Conservation (phyloP, 2,888 invertebrate species). For the Apodemia hepburni region DNA sequence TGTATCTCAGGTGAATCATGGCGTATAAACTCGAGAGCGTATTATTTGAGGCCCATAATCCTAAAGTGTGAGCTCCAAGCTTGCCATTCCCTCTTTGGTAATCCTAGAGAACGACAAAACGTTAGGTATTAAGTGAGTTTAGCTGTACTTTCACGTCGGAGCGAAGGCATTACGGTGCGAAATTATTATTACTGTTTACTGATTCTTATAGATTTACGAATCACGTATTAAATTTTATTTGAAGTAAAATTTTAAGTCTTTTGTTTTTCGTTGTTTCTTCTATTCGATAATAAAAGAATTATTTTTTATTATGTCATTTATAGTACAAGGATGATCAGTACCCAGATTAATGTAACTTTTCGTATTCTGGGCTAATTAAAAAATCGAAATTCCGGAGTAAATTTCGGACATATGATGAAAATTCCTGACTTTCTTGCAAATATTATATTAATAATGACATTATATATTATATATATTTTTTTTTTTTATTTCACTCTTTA, state of each 20-base stretch:
- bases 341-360: too few relatives aligned
- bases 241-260: neutral
- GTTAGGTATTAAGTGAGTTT: slow-evolving; percentile 27
- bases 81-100: slow-evolving; percentile 33
- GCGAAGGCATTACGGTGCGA: slow-evolving; percentile 32
- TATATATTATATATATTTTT: too few relatives aligned
- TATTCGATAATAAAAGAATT: too few relatives aligned
- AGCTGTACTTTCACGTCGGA: slow-evolving; percentile 30
- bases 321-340: too few relatives aligned
- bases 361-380: too few relatives aligned
- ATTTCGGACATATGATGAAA: too few relatives aligned
- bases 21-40: slow-evolving; percentile 30
- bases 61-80: slow-evolving; percentile 33
- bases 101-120: slow-evolving; percentile 34
- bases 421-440: too few relatives aligned
- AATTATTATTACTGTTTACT: slow-evolving; percentile 28
- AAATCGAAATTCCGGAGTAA: too few relatives aligned
- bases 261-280: too few relatives aligned
- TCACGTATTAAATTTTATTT: neutral
- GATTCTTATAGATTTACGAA: neutral
- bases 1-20: slow-evolving; percentile 28
- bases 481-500: too few relatives aligned
- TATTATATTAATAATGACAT: too few relatives aligned
- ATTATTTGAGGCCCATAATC: slow-evolving; percentile 36
- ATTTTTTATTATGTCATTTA: too few relatives aligned